phyloP scores from a whole-genome alignment of 2,113 vertebrate genomes.

The Burhinus oedicnemus region DNA sequence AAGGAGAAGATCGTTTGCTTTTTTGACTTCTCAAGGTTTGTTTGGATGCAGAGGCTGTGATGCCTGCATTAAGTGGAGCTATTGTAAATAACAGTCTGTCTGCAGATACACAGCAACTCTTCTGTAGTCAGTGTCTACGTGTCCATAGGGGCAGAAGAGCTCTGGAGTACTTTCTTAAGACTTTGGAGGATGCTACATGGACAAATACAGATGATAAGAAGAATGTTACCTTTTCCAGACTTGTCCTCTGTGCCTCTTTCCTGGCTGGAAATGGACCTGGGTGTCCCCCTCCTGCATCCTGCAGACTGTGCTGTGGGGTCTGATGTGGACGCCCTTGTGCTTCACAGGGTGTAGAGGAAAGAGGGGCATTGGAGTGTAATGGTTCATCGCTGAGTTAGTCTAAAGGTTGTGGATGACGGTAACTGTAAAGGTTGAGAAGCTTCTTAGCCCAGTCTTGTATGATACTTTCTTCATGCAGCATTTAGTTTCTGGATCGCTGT shows the following conservation, averaged over 20 bases:
- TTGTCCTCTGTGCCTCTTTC: background rate
- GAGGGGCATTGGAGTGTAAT: background rate
- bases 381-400: accelerated
- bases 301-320: background rate
- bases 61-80: conserved; percentile 28
- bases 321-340: background rate
- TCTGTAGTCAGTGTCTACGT: background rate
- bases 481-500: background rate
- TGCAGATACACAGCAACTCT: conserved; percentile 36
- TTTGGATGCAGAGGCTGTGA: background rate
- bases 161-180: background rate
- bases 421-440: background rate
- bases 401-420: background rate
- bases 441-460: background rate
- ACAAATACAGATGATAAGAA: background rate
- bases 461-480: background rate
- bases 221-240: background rate
- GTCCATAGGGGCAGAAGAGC: background rate
- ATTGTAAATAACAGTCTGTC: conserved; percentile 41
- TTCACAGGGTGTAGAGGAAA: background rate
- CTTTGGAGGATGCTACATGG: background rate
- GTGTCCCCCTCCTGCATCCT: background rate
- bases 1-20: conserved; percentile 33
- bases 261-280: background rate
- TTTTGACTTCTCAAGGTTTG: conserved; percentile 42